These are phyloP conservation scores for Cydia pomonella DNA, from an alignment of 1,140 invertebrate species.

Conservation along the genomic window DNA sequence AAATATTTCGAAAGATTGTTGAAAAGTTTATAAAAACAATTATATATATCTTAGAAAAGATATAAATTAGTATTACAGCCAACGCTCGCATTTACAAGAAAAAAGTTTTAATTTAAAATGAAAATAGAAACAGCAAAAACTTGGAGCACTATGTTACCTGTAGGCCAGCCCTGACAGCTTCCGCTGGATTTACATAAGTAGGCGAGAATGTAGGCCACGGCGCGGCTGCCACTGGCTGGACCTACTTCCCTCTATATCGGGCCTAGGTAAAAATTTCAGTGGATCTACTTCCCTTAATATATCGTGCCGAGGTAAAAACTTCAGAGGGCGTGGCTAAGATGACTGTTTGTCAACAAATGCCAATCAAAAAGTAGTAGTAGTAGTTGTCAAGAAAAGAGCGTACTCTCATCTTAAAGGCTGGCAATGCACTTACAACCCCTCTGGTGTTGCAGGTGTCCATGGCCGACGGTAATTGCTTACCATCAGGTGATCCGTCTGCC, in stretches of 20 bases:
- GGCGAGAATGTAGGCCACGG: conserved; percentile 38
- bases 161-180: conserved; percentile 34
- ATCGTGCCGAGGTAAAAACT: not conserved
- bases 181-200: conserved; percentile 40
- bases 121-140: conserved; percentile 26
- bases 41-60: too few relatives aligned
- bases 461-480: too few relatives aligned
- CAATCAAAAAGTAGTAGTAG: too few relatives aligned
- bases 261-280: not conserved
- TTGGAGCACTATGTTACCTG: conserved; percentile 20
- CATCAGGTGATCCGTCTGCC: too few relatives aligned
- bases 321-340: not conserved
- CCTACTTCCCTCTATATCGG: not conserved
- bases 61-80: too few relatives aligned
- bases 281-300: conserved; percentile 1
- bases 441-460: too few relatives aligned
- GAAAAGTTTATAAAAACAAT: too few relatives aligned
- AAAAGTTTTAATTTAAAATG: conserved; percentile 16
- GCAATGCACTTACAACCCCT: too few relatives aligned
- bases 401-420: too few relatives aligned
- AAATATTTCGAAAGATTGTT: not conserved
- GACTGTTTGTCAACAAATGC: too few relatives aligned
- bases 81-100: too few relatives aligned
- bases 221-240: conserved; percentile 44
- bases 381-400: too few relatives aligned